Evolutionary conservation across 2,888 invertebrate species (phyloP), one percentile per base, ranked within the genome.

Genomic region (Athalia rosae): DNA sequence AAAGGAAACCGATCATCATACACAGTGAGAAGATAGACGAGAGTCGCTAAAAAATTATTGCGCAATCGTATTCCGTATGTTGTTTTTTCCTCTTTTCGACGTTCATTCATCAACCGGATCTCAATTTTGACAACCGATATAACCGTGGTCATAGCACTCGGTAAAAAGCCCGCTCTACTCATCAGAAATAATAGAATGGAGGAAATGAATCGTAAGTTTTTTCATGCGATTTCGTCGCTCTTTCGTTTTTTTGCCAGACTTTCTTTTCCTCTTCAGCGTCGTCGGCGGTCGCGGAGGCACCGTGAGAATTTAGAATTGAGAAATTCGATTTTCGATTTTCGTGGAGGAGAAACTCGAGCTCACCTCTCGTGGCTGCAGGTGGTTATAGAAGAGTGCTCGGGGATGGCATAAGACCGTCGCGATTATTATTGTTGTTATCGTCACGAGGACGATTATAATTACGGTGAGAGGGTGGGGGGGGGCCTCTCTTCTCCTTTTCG

Each of bases 401-500:
- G 28, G 15, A 53, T 28, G 41, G 67, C 50, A 7, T 53, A 67
- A 67, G 50, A 11, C 67, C 67, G n/a, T 71, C 58, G 63, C 5
- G 7, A 28, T 58, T 48, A 67, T 67, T 71, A 71, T 45, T 28
- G 28, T 74, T 62, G 50, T 62, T 59, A 28, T 73, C 61, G 48
- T 62, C 74, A 15, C 48, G 74, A 74, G 74, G 61, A 74, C 62
- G 62, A 74, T 74, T 74, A 59, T 74, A 62, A 74, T 62, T 59
- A 61, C 74, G 61, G 47, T 74, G 58, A n/a, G 61, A 41, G 62
- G 50, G 50, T 62, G 7, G 61, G 15, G 28, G 28, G 15, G 28
- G 15, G 45, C n/a, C 45, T 53, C 48, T 28, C 41, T 8, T 64
- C 80, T 81, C 80, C 79, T 80, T 80, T 78, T 80, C 81, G 81